Percentiles rank a stretch among this genome's conserved stretches.
Conservation (phyloP, 2,888 invertebrate genomes). For the Scaptomyza cyrtandrae region DNA sequence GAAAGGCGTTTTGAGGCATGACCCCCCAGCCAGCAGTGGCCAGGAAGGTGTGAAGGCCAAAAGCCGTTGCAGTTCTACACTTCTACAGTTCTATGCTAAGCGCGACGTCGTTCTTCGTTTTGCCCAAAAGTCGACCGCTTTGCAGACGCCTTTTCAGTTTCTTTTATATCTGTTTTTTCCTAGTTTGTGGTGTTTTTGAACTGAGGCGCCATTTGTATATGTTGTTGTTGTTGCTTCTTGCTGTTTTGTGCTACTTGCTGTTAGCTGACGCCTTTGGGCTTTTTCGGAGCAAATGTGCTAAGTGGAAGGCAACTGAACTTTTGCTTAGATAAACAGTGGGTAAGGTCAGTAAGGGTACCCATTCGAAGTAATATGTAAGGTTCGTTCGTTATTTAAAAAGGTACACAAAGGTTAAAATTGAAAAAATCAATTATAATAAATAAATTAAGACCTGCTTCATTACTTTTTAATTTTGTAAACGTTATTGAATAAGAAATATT, state of each 20-base stretch:
- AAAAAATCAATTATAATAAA: too few relatives aligned
- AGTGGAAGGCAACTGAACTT: slow-evolving; percentile 31
- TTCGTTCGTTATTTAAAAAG: too few relatives aligned
- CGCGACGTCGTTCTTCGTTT: neutral
- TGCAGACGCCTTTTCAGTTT: slow-evolving; percentile 33
- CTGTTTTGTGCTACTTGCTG: slow-evolving; percentile 1
- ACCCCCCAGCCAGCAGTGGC: neutral
- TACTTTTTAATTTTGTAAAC: too few relatives aligned
- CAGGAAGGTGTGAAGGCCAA: slow-evolving; percentile 59
- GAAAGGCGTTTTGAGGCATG: slow-evolving; percentile 54
- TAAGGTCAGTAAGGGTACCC: neutral
- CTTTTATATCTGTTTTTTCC: slow-evolving; percentile 17
- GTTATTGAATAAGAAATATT: too few relatives aligned
- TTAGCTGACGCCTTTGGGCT: slow-evolving; percentile 36
- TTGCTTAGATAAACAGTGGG: slow-evolving; percentile 18
- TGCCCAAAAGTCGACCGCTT: slow-evolving; percentile 66
- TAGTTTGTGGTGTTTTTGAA: slow-evolving; percentile 13
- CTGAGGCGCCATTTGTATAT: slow-evolving; percentile 13
- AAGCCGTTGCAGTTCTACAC: slow-evolving; percentile 30
- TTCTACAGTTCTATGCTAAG: slow-evolving; percentile 27
- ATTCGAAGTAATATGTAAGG: too few relatives aligned
- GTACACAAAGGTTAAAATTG: too few relatives aligned
- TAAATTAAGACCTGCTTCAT: too few relatives aligned
- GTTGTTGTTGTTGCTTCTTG: slow-evolving; percentile 4
- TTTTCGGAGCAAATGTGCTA: slow-evolving; percentile 23